Base-by-base conservation (phyloP, 2,888 invertebrate species). In the Timandra comae region DNA sequence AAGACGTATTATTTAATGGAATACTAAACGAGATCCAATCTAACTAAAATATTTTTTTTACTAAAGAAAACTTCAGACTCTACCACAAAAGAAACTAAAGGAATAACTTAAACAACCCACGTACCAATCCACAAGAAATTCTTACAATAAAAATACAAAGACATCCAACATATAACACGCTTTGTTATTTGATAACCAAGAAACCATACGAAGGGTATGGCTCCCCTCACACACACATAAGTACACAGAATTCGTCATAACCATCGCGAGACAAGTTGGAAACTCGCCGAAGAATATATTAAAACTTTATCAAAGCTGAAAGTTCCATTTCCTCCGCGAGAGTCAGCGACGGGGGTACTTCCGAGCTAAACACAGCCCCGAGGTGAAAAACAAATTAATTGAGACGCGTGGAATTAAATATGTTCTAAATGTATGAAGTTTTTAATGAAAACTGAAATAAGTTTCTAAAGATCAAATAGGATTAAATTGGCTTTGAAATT, bases 261-360 rank as follows among this genome's bases (percentile, higher is more conserved):
- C 73, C 70, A 48, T 52, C 51, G 51, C 46, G 61, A 67, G 69
- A 69, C 71, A 73, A 75, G 63, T 77, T 66, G 63, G 63, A 56
- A 77, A 80, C 73, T 75, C 68, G 58, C 68, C 70, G 69, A 78
- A 78, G 84, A 85, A 85, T 85, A 84, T 79, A 84, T 85, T 84
- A 84, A 84, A 85, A 85, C 79, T 85, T 84, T 80, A 74, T 79
- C 84, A 82, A 81, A 82, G 80, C 76, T 65, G 54, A 63, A 75
- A 80, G 63, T 80, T 77, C 72, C 63, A 73, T 80, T 80, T 79
- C 80, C 81, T 67, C 55, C 27, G 35, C 23, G 39, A 46, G 49
- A 46, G 10, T 5, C 24, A 7, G 24, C 4, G 46, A 41, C 46
- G 36, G 33, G 43, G 33, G 38, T 40, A 38, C 43, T 46, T 37